phyloP scores from a whole-genome alignment of 2,797 vertebrate genomes.

The Arnoldichthys spilopterus region DNA sequence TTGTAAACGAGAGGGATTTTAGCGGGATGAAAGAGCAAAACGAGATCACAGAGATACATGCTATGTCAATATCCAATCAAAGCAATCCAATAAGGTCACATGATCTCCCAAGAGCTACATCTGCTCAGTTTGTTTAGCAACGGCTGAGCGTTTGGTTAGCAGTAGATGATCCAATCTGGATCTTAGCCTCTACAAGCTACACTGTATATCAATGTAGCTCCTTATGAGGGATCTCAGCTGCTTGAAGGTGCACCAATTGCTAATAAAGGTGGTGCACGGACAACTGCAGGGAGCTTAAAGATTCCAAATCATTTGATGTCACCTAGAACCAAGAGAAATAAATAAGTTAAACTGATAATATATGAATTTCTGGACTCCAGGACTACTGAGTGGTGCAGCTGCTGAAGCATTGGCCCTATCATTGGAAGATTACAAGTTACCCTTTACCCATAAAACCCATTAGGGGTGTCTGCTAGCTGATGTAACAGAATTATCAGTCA shows the following conservation, averaged over 20 bases:
- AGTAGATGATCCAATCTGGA: background rate
- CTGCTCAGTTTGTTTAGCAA: background rate
- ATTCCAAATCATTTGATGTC: too few relatives aligned
- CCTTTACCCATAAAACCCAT: too few relatives aligned
- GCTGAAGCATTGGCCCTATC: too few relatives aligned
- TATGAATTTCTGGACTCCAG: too few relatives aligned
- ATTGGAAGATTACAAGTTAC: too few relatives aligned
- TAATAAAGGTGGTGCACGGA: background rate
- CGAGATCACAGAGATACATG: background rate
- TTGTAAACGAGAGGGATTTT: conserved; percentile 2
- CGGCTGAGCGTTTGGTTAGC: too few relatives aligned
- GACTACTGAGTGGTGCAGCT: too few relatives aligned
- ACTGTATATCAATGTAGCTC: background rate
- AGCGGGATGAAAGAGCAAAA: background rate
- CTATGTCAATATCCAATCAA: conserved; percentile 52
- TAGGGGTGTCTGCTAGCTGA: too few relatives aligned
- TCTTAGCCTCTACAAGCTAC: background rate
- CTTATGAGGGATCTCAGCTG: background rate
- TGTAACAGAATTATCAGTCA: too few relatives aligned
- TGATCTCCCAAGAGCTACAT: background rate
- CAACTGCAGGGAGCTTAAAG: too few relatives aligned
- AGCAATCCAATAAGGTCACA: conserved; percentile 8
- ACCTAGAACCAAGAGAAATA: too few relatives aligned
- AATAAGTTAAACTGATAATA: too few relatives aligned
- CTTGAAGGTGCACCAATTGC: background rate